Percentiles rank a stretch among this genome's conserved stretches.
Conservation (phyloP, 1,140 invertebrate species). For the Eciton burchellii region DNA sequence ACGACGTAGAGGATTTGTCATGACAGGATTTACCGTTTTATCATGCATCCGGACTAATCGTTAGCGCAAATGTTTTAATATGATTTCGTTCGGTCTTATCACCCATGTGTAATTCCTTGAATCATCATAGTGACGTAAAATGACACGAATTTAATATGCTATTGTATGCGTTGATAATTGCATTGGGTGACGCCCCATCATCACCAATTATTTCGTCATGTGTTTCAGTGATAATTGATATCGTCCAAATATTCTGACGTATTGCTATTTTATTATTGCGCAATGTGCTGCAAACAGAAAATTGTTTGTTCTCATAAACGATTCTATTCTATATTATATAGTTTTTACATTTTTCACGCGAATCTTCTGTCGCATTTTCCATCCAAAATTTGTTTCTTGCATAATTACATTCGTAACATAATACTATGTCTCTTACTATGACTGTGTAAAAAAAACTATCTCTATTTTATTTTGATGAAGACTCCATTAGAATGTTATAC, state of each 20-base stretch:
- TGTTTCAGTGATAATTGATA: neutral
- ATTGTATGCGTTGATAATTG: constrained; percentile 17
- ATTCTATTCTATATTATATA: neutral
- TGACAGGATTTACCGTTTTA: neutral
- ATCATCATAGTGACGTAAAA: constrained; percentile 9
- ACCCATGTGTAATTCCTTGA: constrained; percentile 1
- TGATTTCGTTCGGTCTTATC: constrained; percentile 25
- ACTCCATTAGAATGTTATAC: neutral
- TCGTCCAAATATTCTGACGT: constrained; percentile 34
- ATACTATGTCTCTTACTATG: neutral
- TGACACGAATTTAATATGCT: constrained; percentile 34
- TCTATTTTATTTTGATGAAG: neutral
- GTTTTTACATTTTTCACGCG: neutral
- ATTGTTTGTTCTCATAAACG: neutral
- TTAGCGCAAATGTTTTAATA: constrained; percentile 23
- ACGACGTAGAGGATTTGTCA: neutral
- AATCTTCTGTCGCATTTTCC: neutral
- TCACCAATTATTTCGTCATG: constrained; percentile 37
- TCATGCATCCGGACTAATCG: constrained; percentile 10
- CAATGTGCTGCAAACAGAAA: neutral
- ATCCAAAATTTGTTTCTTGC: neutral
- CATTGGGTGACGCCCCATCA: neutral
- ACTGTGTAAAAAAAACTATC: neutral
- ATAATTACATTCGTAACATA: neutral
- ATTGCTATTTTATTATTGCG: neutral